Evolutionary conservation across 2,797 vertebrate genomes (phyloP).

Genomic region (Enteromius thamalakanensis): DNA sequence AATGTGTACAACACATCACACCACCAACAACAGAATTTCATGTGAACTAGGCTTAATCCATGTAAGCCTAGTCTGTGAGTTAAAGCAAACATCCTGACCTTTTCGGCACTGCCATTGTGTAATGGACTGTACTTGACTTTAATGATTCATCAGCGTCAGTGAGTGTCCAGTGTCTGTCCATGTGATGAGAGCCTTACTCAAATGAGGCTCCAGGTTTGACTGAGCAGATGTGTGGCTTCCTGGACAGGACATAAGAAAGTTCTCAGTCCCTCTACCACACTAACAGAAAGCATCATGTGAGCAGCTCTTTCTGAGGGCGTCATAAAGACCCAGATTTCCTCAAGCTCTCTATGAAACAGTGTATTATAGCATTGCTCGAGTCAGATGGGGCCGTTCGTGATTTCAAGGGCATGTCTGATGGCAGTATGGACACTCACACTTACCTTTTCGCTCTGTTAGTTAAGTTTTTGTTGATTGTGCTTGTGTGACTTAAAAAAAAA

Average conservation of each 20-base stretch:
- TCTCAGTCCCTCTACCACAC: slow-evolving; percentile 77
- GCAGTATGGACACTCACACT: slow-evolving; percentile 50
- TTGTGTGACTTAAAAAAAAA: neutral
- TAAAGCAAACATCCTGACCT: slow-evolving; percentile 37
- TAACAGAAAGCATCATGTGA: slow-evolving; percentile 66
- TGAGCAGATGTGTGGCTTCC: slow-evolving; percentile 78
- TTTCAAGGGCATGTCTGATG: slow-evolving; percentile 80
- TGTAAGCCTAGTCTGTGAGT: neutral
- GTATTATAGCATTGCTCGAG: slow-evolving; percentile 46
- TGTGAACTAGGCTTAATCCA: neutral
- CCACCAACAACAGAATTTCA: neutral
- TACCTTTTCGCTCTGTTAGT: neutral
- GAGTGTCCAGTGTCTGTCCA: slow-evolving; percentile 60
- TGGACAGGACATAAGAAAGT: slow-evolving; percentile 68
- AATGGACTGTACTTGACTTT: neutral
- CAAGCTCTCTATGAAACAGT: slow-evolving; percentile 70
- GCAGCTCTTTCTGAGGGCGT: slow-evolving; percentile 57
- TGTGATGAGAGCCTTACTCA: slow-evolving; percentile 86
- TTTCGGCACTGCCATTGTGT: neutral
- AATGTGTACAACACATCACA: neutral
- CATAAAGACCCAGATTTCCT: slow-evolving; percentile 46
- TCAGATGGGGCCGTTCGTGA: slow-evolving; percentile 65
- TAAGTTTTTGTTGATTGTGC: neutral
- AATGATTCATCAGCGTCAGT: neutral
- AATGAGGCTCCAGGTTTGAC: slow-evolving; percentile 67